Evolutionary conservation across 2,113 vertebrate species (phyloP), one percentile per base, ranked within the genome.

Genomic region (Etia nguti): DNA sequence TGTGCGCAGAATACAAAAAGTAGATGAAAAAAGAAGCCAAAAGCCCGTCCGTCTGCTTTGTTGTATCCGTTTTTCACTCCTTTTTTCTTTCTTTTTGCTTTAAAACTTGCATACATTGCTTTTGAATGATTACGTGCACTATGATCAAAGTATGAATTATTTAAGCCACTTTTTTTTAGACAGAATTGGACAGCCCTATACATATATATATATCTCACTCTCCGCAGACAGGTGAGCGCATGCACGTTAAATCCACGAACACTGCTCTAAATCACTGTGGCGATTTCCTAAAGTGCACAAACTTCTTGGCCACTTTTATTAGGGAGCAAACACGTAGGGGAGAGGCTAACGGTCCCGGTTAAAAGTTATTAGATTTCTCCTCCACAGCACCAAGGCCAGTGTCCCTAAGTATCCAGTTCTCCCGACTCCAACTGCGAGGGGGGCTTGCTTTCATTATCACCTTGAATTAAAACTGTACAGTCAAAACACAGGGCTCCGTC

Each of bases 291-390:
- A 57, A 84, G 38, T 57, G 8, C 12, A 41, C 57, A 82, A 93
- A 93, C 88, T 94, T 94, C 57, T 87, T 20, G 38, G n/a, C 6
- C 65, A 93, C 84, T 90, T 92, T 85, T 81, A 85, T 55, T 20
- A n/a, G 11, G 82, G 80, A 88, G 0, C 70, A 86, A 70, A 82
- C 84, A 15, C 68, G 4, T 36, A 65, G 60, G 60, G 60, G 34
- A 65, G 34, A 65, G 34, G 9, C 26, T 88, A 85, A 86, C 85
- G 86, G 88, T 88, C 86, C 90, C 85, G 81, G 52, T 50, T 87
- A 31, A 94, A 65, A 96, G 89, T 95, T 95, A 79, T 83, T 50
- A 18, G 24, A 84, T 88, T 46, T 46, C 24, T 77, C 77, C 79
- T 65, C 24, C 79, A 31, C 18, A 11, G 54, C 41, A 81, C 62